Evolutionary conservation across 37 sponge, comb jelly and placozoan genomes (phyloP).

Genomic region (Spongilla lacustris): DNA sequence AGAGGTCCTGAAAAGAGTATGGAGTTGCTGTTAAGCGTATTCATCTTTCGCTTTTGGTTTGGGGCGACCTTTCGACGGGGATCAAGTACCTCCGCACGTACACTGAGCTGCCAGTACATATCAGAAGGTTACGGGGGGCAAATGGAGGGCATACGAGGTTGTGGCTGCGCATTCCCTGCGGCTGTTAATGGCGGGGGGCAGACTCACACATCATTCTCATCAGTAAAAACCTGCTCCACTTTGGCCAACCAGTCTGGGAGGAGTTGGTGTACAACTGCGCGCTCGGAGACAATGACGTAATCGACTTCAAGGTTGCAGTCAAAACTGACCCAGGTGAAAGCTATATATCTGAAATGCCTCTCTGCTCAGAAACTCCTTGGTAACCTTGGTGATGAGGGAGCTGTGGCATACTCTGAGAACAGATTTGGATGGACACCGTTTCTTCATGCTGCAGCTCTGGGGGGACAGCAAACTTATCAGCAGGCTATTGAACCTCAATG

Average conservation of each 20-base stretch:
- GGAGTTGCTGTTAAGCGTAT: slow-evolving; percentile 35
- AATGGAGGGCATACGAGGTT: slow-evolving; percentile 73
- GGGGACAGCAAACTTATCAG: slow-evolving; percentile 37
- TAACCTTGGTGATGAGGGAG: slow-evolving; percentile 56
- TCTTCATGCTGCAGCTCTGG: slow-evolving; percentile 68
- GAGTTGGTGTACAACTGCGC: slow-evolving; percentile 66
- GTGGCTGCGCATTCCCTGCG: slow-evolving; percentile 76
- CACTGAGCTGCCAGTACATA: slow-evolving; percentile 67
- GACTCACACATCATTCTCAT: slow-evolving; percentile 68
- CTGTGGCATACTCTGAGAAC: slow-evolving; percentile 76
- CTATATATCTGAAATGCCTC: slow-evolving; percentile 43
- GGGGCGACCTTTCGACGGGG: slow-evolving; percentile 66
- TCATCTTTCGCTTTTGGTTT: slow-evolving; percentile 77
- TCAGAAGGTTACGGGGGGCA: slow-evolving; percentile 51
- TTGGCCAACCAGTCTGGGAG: slow-evolving; percentile 49
- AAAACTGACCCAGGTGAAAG: slow-evolving; percentile 18
- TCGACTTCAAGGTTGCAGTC: slow-evolving; percentile 10
- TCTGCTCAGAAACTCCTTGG: slow-evolving; percentile 34
- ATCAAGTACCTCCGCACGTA: slow-evolving; percentile 57
- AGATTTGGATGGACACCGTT: slow-evolving; percentile 85
- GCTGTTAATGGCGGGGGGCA: slow-evolving; percentile 72
- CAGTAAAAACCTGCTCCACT: slow-evolving; percentile 58
- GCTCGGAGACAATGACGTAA: not conserved
- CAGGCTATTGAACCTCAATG: slow-evolving; percentile 31
- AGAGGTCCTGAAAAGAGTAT: slow-evolving; percentile 20